Percentiles rank a stretch among this genome's conserved stretches.
Evolutionary conservation across 2,797 vertebrate genomes (phyloP).

Genomic region (Eulemur coronatus): DNA sequence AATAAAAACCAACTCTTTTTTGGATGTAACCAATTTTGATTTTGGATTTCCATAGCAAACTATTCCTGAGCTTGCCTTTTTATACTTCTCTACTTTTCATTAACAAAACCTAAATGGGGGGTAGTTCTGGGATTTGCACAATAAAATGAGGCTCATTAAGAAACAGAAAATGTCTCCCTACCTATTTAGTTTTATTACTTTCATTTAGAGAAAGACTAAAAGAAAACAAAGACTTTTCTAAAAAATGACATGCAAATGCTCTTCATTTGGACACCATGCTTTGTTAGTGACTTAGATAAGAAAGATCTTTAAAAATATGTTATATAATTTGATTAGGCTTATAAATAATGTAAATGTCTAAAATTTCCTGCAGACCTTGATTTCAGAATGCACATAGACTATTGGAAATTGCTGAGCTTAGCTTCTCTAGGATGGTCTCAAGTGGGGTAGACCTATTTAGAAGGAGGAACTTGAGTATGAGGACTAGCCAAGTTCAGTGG

Average conservation of each 20-base stretch:
- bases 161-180: background rate
- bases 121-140: background rate
- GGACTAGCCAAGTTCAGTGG: background rate
- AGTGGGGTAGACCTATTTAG: background rate
- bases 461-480: background rate
- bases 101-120: background rate
- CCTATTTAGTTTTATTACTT: slow-evolving; percentile 19
- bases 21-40: background rate
- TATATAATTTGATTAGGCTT: background rate
- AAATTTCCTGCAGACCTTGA: background rate
- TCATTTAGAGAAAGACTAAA: background rate
- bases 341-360: background rate
- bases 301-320: background rate
- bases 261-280: background rate
- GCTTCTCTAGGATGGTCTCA: background rate
- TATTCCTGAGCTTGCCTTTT: slow-evolving; percentile 4
- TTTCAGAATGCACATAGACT: background rate
- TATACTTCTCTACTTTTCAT: background rate
- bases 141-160: background rate
- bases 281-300: background rate
- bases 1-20: slow-evolving; percentile 32
- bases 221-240: background rate
- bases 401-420: background rate
- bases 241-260: background rate
- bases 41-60: slow-evolving; percentile 13